Base-by-base conservation (phyloP, 2,113 vertebrate species). In the Microcebus ravelobensis region DNA sequence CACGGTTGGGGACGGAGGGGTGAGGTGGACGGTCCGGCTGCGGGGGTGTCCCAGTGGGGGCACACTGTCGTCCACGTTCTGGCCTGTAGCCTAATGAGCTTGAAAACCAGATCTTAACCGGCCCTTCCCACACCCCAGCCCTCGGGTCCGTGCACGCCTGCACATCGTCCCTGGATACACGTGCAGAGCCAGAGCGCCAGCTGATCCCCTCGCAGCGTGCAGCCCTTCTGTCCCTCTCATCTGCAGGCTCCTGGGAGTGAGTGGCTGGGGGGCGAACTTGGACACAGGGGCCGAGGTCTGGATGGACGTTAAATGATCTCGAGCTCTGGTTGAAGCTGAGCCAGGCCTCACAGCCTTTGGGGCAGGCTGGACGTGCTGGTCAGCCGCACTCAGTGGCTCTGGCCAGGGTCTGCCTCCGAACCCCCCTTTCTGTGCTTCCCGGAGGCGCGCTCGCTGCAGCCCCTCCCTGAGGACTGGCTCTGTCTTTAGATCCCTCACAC, bases 21-120 rank as follows among this genome's bases (percentile, higher is more conserved):
- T 65, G 6, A 59, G 5, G 52, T 1, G 52, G 8, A 0, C 7
- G 0, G 15, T 45, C 42, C 9, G 31, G 11, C 39, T 34, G 10
- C 23, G 57, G 29, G 14, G 39, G 29, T 2, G 0, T 76, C 61
- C 81, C 17, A 15, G 2, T 0, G 8, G 67, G 29, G 6, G 8
- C 94, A 52, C 34, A 25, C 11, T 8, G 18, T n/a, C 6, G 36
- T 84, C 39, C 21, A 8, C 36, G 34, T 17, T 55, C 73, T 71
- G 87, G 68, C 67, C 39, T 42, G 0, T 36, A 20, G 52, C 29
- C 61, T 52, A 20, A 50, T 0, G 20, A 45, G 5, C 57, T 63
- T 50, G n/a, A 45, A 91, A 93, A 57, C 21, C 29, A 65, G 34
- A 48, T 77, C 48, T 67, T 36, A 4, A 4, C 18, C 63, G 77